Evolutionary conservation across 2,113 vertebrate species (phyloP).

Genomic region (Pungitius pungitius): DNA sequence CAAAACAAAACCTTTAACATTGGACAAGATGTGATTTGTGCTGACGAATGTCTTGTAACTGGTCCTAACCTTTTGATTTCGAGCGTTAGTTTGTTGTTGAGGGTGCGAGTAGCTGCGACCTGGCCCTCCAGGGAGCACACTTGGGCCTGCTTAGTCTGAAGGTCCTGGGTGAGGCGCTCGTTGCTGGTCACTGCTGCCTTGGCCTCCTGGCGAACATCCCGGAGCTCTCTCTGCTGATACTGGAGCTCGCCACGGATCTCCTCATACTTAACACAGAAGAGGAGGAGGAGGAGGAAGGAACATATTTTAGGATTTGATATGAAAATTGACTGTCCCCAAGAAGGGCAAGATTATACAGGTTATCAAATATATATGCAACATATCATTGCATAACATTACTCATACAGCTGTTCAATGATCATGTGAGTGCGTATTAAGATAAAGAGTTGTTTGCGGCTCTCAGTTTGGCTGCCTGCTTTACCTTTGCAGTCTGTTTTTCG

Average conservation of each 20-base stretch:
- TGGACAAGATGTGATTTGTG: background rate
- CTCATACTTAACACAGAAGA: constrained; percentile 64
- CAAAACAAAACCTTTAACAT: background rate
- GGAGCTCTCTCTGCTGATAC: constrained; percentile 72
- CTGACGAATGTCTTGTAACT: background rate
- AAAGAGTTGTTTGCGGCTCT: background rate
- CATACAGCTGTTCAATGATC: background rate
- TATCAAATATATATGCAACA: background rate
- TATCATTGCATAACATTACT: background rate
- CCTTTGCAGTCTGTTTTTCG: constrained; percentile 82
- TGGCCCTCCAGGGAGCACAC: constrained; percentile 82
- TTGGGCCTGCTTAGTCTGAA: constrained; percentile 80
- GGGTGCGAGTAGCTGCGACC: constrained; percentile 73
- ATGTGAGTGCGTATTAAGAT: background rate
- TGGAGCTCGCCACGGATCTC: constrained; percentile 76
- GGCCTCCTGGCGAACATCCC: constrained; percentile 66
- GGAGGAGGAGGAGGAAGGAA: background rate
- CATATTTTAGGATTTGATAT: background rate
- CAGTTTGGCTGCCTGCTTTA: constrained; percentile 37
- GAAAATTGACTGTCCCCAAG: background rate
- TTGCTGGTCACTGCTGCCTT: constrained; percentile 50
- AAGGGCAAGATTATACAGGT: background rate
- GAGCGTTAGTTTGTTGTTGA: constrained; percentile 75
- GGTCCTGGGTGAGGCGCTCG: constrained; percentile 77
- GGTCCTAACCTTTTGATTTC: constrained; percentile 81